Conservation (phyloP, 2,113 vertebrate genomes). For the Chionodraco myersi region DNA sequence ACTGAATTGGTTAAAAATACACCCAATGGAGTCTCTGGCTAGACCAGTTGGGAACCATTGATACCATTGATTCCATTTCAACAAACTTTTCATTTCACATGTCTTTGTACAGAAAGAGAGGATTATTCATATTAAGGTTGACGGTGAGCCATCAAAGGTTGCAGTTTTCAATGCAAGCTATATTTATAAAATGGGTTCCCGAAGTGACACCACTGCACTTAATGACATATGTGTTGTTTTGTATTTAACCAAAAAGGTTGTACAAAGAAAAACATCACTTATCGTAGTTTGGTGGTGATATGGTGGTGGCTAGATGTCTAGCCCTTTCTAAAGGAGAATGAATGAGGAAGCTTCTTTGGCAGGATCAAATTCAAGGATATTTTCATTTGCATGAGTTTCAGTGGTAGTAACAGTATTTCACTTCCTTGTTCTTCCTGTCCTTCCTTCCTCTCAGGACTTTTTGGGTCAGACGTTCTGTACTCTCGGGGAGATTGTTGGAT, state of each 20-base stretch:
- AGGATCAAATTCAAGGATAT: not conserved
- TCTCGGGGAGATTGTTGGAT: conserved; percentile 95
- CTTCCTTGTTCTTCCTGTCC: not conserved
- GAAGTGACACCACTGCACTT: not conserved
- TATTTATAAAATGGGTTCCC: not conserved
- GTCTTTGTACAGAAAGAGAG: not conserved
- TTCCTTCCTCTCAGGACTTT: conserved; percentile 87
- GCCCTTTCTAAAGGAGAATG: not conserved
- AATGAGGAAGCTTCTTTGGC: not conserved
- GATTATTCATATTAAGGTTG: not conserved
- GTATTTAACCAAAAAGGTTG: not conserved
- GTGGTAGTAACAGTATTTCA: not conserved
- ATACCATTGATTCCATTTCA: conserved; percentile 8
- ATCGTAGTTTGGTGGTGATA: too few relatives aligned
- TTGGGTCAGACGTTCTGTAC: conserved; percentile 96
- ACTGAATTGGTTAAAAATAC: too few relatives aligned
- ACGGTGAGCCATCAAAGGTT: not conserved
- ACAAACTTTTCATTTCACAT: conserved; percentile 6
- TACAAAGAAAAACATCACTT: not conserved
- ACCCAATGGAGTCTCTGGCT: too few relatives aligned
- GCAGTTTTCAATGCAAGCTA: not conserved
- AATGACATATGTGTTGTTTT: not conserved
- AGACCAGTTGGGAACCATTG: conserved; percentile 26
- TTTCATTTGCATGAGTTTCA: conserved; percentile 5
- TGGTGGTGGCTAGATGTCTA: too few relatives aligned